Evolutionary conservation across 2,888 invertebrate genomes (phyloP), one percentile per base, ranked within the genome.

Genomic region (Tridacna crocea): DNA sequence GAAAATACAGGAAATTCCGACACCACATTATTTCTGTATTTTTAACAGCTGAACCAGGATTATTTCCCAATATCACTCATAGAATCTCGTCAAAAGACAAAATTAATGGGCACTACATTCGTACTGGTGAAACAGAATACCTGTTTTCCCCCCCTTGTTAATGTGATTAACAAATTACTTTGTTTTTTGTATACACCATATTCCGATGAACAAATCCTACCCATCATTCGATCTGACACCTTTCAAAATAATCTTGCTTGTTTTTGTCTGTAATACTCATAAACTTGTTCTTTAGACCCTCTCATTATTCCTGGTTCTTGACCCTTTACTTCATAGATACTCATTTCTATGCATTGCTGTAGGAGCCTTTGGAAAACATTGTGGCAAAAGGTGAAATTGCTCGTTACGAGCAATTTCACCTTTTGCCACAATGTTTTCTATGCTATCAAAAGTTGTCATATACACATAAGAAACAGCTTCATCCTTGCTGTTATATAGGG

Each of bases 141-240:
- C 79, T 82, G 82, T 76, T 76, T 27, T 27, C 47, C 46, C 26
- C 55, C 47, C 46, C 26, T 47, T 22, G 66, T 48, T 77, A 77
- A 83, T 77, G 80, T 79, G 79, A 83, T 83, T 77, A 77, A 77
- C 83, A 83, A 83, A 83, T 79, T 75, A 75, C 79, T 83, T 80
- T 79, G 79, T 83, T 83, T 83, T 77, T 77, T 74, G 77, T 75
- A 83, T 80, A 75, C 55, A 76, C 73, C 82, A 48, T 46, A 73
- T 70, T 51, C 51, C 70, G 76, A 73, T n/a, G 36, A 80, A 76
- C 63, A 65, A 74, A 79, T 75, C 75, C 78, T 17, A 72, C 61
- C 70, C 66, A 36, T 22, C 72, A 55, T 36, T 26, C n/a, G 26
- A 68, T 82, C 77, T 79, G 78, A 79, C 82, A 68, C 77, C 77